Percentiles rank a stretch among this genome's conserved stretches.
Conservation (phyloP, 2,113 vertebrate species). For the Gymnobelideus leadbeateri region DNA sequence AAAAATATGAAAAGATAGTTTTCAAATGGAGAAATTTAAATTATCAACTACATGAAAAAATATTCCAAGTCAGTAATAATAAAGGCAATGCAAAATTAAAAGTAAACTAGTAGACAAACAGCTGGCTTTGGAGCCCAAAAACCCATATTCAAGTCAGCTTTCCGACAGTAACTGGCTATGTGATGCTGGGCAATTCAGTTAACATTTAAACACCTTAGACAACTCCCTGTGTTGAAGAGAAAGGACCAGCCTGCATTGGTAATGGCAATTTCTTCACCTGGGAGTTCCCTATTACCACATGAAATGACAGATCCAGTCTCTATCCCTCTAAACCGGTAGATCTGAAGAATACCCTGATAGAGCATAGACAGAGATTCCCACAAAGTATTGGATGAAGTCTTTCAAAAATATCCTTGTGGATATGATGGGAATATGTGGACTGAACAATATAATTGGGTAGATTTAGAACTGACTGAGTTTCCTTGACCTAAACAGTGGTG, state of each 20-base stretch:
- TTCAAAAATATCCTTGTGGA: background rate
- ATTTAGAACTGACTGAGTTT: background rate
- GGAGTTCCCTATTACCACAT: background rate
- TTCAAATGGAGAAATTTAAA: background rate
- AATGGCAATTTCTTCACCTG: background rate
- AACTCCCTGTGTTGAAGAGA: background rate
- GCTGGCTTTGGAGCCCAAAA: background rate
- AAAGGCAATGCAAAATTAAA: background rate
- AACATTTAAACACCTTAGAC: background rate
- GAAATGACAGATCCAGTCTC: background rate
- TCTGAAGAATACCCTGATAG: background rate
- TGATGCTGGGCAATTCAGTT: background rate
- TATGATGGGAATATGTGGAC: background rate
- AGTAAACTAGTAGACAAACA: background rate
- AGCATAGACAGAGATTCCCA: background rate
- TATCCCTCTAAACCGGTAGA: background rate
- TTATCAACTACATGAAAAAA: background rate
- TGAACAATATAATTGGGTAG: background rate
- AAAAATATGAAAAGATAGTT: background rate
- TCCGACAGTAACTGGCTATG: background rate
- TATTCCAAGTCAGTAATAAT: background rate
- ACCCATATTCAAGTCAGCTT: background rate
- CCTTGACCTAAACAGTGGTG: background rate
- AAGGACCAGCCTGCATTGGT: background rate
- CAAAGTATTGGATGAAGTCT: background rate